Evolutionary conservation across 2,113 vertebrate genomes (phyloP), one percentile per base, ranked within the genome.

Genomic region (Microcebus lehilahytsara): DNA sequence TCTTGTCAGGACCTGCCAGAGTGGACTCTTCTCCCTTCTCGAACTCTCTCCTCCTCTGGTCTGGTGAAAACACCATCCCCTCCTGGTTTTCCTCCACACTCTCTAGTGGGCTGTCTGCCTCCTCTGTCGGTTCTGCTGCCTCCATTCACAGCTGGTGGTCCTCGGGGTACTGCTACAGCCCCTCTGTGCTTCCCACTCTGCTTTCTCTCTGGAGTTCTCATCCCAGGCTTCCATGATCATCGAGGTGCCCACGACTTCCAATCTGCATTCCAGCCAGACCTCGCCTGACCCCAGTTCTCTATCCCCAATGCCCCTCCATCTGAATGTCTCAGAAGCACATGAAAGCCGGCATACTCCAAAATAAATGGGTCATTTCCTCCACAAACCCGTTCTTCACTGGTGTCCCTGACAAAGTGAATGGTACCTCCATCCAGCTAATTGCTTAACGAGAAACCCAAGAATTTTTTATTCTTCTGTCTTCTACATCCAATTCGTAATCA

Each of bases 41-140:
- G 5, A 89, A n/a, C n/a, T 42, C 40, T 46, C 3, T 37, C 5
- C 3, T 66, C 13, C n/a, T 74, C 71, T 91, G 20, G 2, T 25
- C 27, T 30, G 19, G 12, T 22, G 34, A 34, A 1, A 23, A 8
- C 12, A 30, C 22, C 0, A 2, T 10, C 5, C 5, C 13, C 62
- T 74, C 11, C 14, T 69, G 62, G 12, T 30, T 40, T 95, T 81
- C 20, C 20, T 62, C 23, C 22, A 0, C 62, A 51, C 42, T 46
- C 58, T 58, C 37, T 4, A 60, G 53, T 0, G 19, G 42, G 34
- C 22, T 49, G 0, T 13, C 23, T 34, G 66, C 17, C 71, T 83
- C 69, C 13, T 67, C 81, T 27, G 6, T 0, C 14, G 51, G 51
- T n/a, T 53, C 67, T 25, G 5, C 2, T 2, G 32, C 10, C 20